Conservation (phyloP, 2,113 vertebrate genomes). For the Brachyhypopomus gauderio region DNA sequence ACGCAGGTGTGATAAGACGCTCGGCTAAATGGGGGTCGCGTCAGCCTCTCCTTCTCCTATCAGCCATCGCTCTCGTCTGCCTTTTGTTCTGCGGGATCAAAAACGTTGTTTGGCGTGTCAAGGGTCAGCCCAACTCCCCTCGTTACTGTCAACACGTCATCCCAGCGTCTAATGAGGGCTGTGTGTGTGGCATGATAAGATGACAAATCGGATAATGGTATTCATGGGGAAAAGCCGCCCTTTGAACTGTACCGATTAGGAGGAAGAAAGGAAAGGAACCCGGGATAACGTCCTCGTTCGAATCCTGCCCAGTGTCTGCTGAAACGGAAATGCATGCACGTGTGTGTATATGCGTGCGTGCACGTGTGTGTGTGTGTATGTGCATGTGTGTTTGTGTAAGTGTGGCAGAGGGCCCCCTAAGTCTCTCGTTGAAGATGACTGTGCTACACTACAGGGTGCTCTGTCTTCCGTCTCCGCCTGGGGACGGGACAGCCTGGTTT, state of each 20-base stretch:
- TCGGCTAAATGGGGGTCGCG: neutral
- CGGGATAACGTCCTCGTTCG: neutral
- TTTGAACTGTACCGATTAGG: conserved; percentile 40
- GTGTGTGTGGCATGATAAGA: conserved; percentile 33
- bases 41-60: conserved; percentile 20
- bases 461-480: conserved; percentile 53
- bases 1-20: conserved; percentile 25
- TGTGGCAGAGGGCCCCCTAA: conserved; percentile 50
- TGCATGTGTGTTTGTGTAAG: neutral
- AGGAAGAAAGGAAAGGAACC: neutral
- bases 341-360: no score
- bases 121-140: conserved; percentile 5
- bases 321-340: conserved; percentile 51
- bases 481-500: conserved; percentile 43
- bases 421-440: conserved; percentile 47
- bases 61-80: neutral
- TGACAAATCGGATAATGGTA: conserved; percentile 39
- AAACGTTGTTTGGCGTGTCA: conserved; percentile 27
- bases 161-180: conserved; percentile 31
- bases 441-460: neutral
- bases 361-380: no score
- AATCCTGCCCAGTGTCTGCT: conserved; percentile 42
- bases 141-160: conserved; percentile 32
- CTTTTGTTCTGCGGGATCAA: conserved; percentile 13
- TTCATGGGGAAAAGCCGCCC: conserved; percentile 46